Base-by-base conservation (phyloP, 2,888 invertebrate genomes). In the Hydroisotoma schaefferi region DNA sequence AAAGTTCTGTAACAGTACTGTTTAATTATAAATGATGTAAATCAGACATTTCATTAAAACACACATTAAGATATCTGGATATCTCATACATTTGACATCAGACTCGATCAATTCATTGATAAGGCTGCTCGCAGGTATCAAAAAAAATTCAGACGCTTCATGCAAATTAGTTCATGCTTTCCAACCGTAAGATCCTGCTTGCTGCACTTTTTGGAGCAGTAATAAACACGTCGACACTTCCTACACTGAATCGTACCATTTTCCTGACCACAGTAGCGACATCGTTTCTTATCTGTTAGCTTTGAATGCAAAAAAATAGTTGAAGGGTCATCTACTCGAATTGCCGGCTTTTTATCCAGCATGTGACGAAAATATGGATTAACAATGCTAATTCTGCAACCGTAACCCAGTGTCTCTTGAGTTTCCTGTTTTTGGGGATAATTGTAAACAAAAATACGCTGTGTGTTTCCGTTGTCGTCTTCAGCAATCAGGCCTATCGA, bases 371-470 rank as follows among this genome's bases (percentile, higher is more conserved):
- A 49, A 38, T 59, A 59, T 0, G 63, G 63, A 28, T 59, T 56
- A 6, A 59, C 33, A 12, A 63, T 26, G 1, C 51, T 47, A 5
- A 63, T 15, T 40, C 25, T 25, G 12, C 57, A 59, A 12, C 63
- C 63, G 26, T 33, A 54, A 20, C 51, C 51, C 22, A 63, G 10
- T 1, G 23, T 43, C 2, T 57, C 33, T 12, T 52, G 47, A 2
- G 37, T 55, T 25, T 57, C 46, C 23, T 51, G 27, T 25, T 54
- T 25, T 15, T 59, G 46, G 1, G 40, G 25, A 44, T 54, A 44
- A 25, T 60, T 60, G 33, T 60, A 60, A n/a, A 63, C 25, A 47
- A 44, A 60, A 0, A 60, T 6, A 1, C 60, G 22, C 12, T 26
- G 43, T 20, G 37, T 40, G 10, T 58, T 57, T 26, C 55, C 52